These are phyloP conservation scores for Epinephelus lanceolatus DNA, from an alignment of 2,113 vertebrate species.

Conservation along the genomic window DNA sequence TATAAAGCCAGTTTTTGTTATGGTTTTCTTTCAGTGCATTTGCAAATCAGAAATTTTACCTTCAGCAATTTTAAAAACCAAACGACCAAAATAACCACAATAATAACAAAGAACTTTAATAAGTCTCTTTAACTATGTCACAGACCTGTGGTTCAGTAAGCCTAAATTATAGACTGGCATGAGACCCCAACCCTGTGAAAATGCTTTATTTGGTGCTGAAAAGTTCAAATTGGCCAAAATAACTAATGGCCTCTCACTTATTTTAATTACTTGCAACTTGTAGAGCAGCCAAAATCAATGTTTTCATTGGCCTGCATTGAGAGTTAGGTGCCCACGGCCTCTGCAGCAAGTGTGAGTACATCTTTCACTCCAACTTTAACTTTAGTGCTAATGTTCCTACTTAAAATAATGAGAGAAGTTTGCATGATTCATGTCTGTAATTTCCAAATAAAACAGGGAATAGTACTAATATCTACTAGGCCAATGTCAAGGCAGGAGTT, in stretches of 20 bases:
- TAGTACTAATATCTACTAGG: neutral
- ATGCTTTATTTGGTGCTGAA: slow-evolving; percentile 64
- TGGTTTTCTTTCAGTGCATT: neutral
- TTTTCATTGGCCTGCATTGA: slow-evolving; percentile 62
- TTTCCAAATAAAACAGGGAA: slow-evolving; percentile 9
- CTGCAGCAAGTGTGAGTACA: slow-evolving; percentile 10
- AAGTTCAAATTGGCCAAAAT: slow-evolving; percentile 47
- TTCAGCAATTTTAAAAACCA: neutral
- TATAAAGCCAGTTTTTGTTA: neutral
- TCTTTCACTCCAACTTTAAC: slow-evolving; percentile 17
- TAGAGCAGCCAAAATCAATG: slow-evolving; percentile 59
- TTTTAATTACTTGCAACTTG: slow-evolving; percentile 56
- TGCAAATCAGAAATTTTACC: neutral
- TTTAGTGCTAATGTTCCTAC: slow-evolving; percentile 4
- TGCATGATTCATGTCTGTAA: neutral
- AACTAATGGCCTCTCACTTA: slow-evolving; percentile 46
- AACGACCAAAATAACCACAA: neutral
- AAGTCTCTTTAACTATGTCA: neutral
- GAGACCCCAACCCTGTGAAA: slow-evolving; percentile 27
- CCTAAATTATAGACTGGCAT: neutral
- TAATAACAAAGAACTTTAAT: neutral
- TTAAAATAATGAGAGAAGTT: neutral
- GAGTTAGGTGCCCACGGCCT: slow-evolving; percentile 4
- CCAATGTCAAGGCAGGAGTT: neutral
- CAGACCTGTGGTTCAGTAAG: neutral